phyloP scores from a whole-genome alignment of 2,888 invertebrate species.

The Noctua fimbriata region DNA sequence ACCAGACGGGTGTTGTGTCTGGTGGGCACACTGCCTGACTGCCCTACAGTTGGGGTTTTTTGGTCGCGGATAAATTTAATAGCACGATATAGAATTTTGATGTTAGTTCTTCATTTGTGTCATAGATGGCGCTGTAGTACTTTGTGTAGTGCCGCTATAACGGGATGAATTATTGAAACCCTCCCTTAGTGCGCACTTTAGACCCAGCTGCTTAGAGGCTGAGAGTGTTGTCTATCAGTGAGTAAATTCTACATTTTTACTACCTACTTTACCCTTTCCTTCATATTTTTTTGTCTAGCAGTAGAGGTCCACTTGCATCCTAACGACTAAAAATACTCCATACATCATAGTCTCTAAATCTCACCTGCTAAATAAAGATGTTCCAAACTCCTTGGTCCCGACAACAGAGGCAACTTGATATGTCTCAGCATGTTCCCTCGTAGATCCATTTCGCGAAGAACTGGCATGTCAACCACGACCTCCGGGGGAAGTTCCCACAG shows the following conservation, averaged over 20 bases:
- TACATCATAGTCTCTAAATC: constrained; percentile 47
- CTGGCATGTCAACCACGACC: constrained; percentile 82
- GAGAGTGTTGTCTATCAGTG: not conserved
- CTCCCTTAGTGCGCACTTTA: not conserved
- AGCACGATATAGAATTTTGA: no score
- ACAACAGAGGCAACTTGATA: constrained; percentile 82
- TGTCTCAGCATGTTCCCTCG: constrained; percentile 88
- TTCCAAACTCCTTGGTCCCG: constrained; percentile 80
- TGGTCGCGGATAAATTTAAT: no score
- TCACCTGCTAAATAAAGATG: constrained; percentile 88
- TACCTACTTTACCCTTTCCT: not conserved
- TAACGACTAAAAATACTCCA: not conserved
- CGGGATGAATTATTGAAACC: not conserved
- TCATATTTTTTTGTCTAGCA: not conserved
- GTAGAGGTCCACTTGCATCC: not conserved
- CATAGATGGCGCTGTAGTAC: no score
- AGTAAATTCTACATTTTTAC: not conserved
- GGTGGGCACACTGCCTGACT: no score
- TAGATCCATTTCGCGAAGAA: constrained; percentile 88
- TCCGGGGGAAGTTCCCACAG: constrained; percentile 84
- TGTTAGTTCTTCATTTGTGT: no score
- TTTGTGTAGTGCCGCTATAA: no score
- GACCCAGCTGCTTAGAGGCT: not conserved
- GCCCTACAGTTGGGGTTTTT: no score
- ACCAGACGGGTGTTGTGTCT: no score